Conservation (phyloP, 1,140 invertebrate genomes). For the Ladona fulva region DNA sequence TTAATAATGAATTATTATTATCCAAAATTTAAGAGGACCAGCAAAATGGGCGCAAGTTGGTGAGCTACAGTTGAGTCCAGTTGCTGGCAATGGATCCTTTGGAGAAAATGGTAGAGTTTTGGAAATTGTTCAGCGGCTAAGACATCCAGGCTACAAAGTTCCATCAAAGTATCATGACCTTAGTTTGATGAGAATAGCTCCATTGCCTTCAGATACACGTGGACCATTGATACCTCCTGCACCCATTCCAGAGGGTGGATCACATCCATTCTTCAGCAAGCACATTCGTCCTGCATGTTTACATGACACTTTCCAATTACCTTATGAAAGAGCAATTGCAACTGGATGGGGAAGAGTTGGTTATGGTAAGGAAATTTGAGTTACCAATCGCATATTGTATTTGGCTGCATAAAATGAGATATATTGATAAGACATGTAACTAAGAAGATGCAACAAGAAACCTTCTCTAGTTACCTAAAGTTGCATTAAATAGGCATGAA, state of each 20-base stretch:
- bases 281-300: conserved; percentile 29
- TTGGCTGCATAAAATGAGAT: too few relatives aligned
- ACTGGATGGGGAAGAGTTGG: conserved; percentile 30
- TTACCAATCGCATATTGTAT: too few relatives aligned
- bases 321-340: conserved; percentile 17
- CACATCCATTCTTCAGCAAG: conserved; percentile 19
- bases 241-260: background rate
- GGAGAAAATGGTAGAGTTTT: conserved; percentile 24
- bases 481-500: too few relatives aligned
- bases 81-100: background rate
- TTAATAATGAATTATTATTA: too few relatives aligned
- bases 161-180: conserved; percentile 40
- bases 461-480: too few relatives aligned
- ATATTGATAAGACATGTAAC: too few relatives aligned
- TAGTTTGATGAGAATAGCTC: conserved; percentile 32
- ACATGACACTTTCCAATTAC: conserved; percentile 14
- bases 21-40: background rate
- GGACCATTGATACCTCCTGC: background rate
- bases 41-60: background rate
- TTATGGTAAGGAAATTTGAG: conserved; percentile 15
- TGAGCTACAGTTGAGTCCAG: background rate
- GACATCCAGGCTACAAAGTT: conserved; percentile 42
- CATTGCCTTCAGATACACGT: background rate
- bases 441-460: too few relatives aligned
- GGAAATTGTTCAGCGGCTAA: conserved; percentile 27